Evolutionary conservation across 2,113 vertebrate genomes (phyloP).

Genomic region (Oryzias woworae): DNA sequence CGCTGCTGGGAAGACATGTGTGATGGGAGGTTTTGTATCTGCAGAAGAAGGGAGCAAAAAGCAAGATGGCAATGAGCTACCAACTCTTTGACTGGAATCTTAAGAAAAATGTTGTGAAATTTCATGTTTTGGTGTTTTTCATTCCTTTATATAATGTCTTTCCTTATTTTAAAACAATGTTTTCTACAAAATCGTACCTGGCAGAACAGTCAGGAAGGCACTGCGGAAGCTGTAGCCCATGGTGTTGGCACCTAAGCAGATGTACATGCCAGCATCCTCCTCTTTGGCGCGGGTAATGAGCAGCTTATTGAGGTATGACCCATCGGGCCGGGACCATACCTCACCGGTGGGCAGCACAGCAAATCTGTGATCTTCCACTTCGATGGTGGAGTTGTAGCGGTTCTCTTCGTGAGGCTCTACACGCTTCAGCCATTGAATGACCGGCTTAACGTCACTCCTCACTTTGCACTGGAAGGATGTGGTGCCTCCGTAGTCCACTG

Average conservation of each 20-base stretch:
- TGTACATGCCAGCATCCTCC: constrained; percentile 97
- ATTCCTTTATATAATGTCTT: no score
- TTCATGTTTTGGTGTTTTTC: no score
- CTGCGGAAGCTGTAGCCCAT: constrained; percentile 99
- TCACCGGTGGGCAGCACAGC: constrained; percentile 95
- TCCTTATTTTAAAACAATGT: no score
- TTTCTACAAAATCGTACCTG: constrained; percentile 73
- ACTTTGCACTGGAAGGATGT: constrained; percentile 98
- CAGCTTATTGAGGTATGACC: constrained; percentile 98
- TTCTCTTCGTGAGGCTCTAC: constrained; percentile 89
- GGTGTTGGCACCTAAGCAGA: constrained; percentile 96
- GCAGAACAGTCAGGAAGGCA: constrained; percentile 93
- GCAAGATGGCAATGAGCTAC: not conserved
- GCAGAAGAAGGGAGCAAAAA: constrained; percentile 17
- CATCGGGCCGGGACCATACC: constrained; percentile 95
- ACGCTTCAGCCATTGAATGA: constrained; percentile 97
- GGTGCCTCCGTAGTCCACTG: constrained; percentile 93
- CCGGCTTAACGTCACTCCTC: constrained; percentile 95
- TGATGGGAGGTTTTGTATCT: constrained; percentile 91
- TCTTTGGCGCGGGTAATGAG: constrained; percentile 94
- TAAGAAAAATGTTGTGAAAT: not conserved
- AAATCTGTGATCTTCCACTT: constrained; percentile 91
- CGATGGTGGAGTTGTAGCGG: constrained; percentile 97
- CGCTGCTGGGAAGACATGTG: constrained; percentile 76
- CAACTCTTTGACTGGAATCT: not conserved